phyloP scores from a whole-genome alignment of 2,888 invertebrate species.

The Mythimna albipuncta region DNA sequence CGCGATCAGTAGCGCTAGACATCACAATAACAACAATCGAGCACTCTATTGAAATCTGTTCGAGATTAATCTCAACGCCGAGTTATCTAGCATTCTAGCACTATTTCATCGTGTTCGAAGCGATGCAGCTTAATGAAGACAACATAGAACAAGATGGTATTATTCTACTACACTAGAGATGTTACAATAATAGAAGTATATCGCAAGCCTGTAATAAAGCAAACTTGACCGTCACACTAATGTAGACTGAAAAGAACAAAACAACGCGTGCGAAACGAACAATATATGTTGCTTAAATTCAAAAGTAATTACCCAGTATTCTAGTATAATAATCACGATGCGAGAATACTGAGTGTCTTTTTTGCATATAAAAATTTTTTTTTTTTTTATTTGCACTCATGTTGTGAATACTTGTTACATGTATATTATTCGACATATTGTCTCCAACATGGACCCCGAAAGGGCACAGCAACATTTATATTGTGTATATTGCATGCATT shows the following conservation, averaged over 20 bases:
- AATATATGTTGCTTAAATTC: too few relatives aligned
- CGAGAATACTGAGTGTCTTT: too few relatives aligned
- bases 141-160: not conserved
- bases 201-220: not conserved
- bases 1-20: slow-evolving; percentile 6
- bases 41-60: slow-evolving; percentile 31
- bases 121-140: not conserved
- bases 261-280: not conserved
- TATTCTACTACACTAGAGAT: not conserved
- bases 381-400: too few relatives aligned
- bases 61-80: slow-evolving; percentile 11
- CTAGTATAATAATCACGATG: too few relatives aligned
- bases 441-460: too few relatives aligned
- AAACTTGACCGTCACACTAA: slow-evolving; percentile 15
- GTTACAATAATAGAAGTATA: not conserved
- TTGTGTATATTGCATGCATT: too few relatives aligned
- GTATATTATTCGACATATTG: too few relatives aligned
- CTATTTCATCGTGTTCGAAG: not conserved
- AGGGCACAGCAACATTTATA: too few relatives aligned
- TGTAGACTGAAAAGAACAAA: not conserved
- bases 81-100: slow-evolving; percentile 11
- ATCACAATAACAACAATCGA: not conserved
- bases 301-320: too few relatives aligned
- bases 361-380: too few relatives aligned
- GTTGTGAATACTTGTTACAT: too few relatives aligned